phyloP scores from a whole-genome alignment of 2,888 invertebrate species.

The Pseudeuparius sepicola region DNA sequence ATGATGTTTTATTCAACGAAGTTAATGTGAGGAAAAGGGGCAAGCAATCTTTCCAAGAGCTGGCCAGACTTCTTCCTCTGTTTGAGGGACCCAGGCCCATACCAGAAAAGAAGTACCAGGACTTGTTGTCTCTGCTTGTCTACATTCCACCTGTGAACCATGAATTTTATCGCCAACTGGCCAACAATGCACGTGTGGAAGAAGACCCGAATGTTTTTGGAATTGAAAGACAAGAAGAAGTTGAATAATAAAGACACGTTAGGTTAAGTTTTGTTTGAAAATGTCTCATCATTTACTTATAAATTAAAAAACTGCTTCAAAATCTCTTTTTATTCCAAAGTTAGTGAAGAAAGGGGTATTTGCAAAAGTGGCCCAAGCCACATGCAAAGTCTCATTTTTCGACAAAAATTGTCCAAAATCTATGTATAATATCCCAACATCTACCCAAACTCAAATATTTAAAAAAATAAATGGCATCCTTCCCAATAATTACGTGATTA shows the following conservation, averaged over 20 bases:
- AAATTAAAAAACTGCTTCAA: no score
- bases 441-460: no score
- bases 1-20: slow-evolving; percentile 9
- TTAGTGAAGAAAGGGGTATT: no score
- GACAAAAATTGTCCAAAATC: no score
- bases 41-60: slow-evolving; percentile 8
- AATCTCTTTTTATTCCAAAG: no score
- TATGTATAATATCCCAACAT: no score
- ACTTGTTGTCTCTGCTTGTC: slow-evolving; percentile 2
- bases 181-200: slow-evolving; percentile 2
- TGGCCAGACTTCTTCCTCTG: slow-evolving; percentile 15
- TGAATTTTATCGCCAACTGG: slow-evolving; percentile 1
- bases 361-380: no score
- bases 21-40: slow-evolving; percentile 8
- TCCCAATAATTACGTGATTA: no score
- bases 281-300: no score
- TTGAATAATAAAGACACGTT: slow-evolving; percentile 2
- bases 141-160: slow-evolving; percentile 3
- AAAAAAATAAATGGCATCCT: no score
- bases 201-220: slow-evolving; percentile 2
- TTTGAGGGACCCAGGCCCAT: slow-evolving; percentile 1
- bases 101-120: slow-evolving; percentile 2
- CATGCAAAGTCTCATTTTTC: no score
- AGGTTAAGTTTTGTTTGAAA: no score
- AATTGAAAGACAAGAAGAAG: slow-evolving; percentile 2